Conservation (phyloP, 2,888 invertebrate genomes). For the Kryphioiulus occultus region DNA sequence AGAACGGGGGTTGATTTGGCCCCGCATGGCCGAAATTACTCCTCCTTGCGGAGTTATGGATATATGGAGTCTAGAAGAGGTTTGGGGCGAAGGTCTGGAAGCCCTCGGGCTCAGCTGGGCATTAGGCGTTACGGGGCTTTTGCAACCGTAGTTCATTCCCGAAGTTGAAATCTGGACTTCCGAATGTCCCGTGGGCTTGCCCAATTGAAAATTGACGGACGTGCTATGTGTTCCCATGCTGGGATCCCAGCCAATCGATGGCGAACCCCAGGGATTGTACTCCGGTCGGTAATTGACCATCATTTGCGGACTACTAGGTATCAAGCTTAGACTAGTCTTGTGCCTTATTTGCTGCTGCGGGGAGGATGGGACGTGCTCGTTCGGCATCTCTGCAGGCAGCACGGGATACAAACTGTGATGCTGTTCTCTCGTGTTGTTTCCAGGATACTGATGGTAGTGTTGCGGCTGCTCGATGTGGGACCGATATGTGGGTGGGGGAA, state of each 20-base stretch:
- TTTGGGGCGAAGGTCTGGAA: not conserved
- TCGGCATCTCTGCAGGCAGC: not conserved
- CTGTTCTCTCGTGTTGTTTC: constrained; percentile 12
- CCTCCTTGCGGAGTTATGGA: constrained; percentile 45
- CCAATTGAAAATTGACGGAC: constrained; percentile 48
- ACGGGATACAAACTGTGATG: constrained; percentile 33
- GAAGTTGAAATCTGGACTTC: constrained; percentile 42
- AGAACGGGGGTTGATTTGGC: not conserved
- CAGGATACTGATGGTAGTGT: constrained; percentile 20
- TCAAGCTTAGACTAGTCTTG: constrained; percentile 52
- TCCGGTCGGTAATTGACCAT: not conserved
- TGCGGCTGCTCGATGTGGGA: constrained; percentile 13
- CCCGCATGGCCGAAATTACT: not conserved
- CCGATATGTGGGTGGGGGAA: constrained; percentile 50
- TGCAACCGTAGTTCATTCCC: constrained; percentile 3
- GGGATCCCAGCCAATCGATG: constrained; percentile 6
- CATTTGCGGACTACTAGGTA: constrained; percentile 48
- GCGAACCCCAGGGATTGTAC: not conserved
- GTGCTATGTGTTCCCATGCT: constrained; percentile 48
- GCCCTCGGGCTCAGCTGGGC: not conserved
- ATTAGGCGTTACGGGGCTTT: not conserved
- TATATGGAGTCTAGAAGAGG: constrained; percentile 46
- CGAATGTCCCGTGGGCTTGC: not conserved
- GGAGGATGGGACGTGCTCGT: not conserved
- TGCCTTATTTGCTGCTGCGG: constrained; percentile 43